Evolutionary conservation across 1,140 invertebrate species (phyloP), one percentile per base, ranked within the genome.

Genomic region (Planococcus citri): DNA sequence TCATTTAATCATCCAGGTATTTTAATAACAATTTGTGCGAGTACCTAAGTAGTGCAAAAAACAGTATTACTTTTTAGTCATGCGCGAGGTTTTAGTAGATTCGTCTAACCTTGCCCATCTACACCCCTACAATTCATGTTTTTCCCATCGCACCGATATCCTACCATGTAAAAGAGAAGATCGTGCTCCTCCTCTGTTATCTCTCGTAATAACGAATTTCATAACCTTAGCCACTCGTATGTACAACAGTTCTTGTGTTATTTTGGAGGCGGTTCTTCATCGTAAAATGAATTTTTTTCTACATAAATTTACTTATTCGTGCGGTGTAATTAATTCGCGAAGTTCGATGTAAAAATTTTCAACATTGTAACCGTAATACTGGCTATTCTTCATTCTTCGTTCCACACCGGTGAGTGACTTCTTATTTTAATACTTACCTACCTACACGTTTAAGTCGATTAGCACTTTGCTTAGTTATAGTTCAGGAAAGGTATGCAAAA

Each of bases 141-240:
- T 51, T 51, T n/a, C 41, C 41, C 41, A 51, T 51, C 41, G 41
- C 41, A 9, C 41, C 41, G 41, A 51, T 51, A 51, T 9, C 41
- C 41, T 51, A 17, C 41, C 41, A 9, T 3, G 41, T 51, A 51
- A 14, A 17, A 51, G 12, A 51, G 41, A 51, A 51, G 41, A 51
- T 51, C 17, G 41, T 20, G 41, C 41, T 51, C 41, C 41, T 51
- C 41, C 41, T 51, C 41, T 51, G 41, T 51, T 51, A 51, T 51
- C 41, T 51, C 41, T 51, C 41, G 41, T 51, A 51, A 51, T 51
- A 51, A 51, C 41, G 41, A 51, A 51, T 51, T 51, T 51, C 41
- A 51, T 51, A 51, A 51, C 41, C 41, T 51, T 20, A 51, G 41
- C 17, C 41, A 51, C 41, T 20, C 41, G 41, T 51, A 20, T 51